Evolutionary conservation across 2,113 vertebrate genomes (phyloP).

Genomic region (Alectura lathami): DNA sequence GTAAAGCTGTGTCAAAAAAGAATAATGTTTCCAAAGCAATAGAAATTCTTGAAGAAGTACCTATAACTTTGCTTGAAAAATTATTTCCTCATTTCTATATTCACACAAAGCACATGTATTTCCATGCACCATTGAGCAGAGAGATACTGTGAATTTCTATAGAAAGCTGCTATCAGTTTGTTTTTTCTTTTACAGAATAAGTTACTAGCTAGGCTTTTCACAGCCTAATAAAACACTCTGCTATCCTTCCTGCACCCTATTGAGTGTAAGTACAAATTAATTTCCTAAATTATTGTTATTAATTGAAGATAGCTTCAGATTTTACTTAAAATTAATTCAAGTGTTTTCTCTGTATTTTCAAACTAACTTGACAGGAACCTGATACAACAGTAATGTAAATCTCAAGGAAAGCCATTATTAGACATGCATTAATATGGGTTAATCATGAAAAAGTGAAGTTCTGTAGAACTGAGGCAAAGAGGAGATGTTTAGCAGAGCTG

Average conservation of each 20-base stretch:
- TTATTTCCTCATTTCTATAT: constrained; percentile 32
- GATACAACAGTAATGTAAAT: not conserved
- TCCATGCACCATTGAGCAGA: constrained; percentile 19
- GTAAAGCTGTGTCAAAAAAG: not conserved
- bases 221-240: not conserved
- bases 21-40: not conserved
- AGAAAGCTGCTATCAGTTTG: constrained; percentile 12
- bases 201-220: not conserved
- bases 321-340: not conserved
- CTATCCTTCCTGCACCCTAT: not conserved
- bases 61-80: constrained; percentile 9
- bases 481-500: not conserved
- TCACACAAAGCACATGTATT: constrained; percentile 15
- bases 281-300: not conserved
- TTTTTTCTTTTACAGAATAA: constrained; percentile 15
- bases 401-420: not conserved
- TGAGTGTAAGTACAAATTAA: not conserved
- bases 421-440: not conserved
- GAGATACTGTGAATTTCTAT: constrained; percentile 5
- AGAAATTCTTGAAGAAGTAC: not conserved
- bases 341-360: not conserved
- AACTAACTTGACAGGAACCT: not conserved
- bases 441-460: accelerated
- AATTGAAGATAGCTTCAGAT: not conserved
- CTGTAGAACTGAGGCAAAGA: not conserved